Conservation (phyloP, 1,140 invertebrate species). For the Scaptomyza pallida region DNA sequence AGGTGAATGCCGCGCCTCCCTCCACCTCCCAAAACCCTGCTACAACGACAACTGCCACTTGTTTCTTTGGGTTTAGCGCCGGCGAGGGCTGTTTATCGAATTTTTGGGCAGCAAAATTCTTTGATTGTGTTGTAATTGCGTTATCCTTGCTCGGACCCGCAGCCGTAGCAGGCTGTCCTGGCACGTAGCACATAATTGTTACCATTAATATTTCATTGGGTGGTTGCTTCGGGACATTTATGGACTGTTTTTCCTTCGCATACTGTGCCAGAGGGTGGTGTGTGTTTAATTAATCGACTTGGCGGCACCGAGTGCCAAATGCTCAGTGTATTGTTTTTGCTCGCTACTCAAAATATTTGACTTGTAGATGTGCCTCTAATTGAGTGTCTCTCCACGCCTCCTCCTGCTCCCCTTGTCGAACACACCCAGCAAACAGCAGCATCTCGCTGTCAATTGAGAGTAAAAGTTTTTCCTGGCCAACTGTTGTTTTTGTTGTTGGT, state of each 20-base stretch:
- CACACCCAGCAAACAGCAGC: background rate
- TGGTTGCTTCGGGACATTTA: constrained; percentile 63
- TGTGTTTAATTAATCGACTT: constrained; percentile 76
- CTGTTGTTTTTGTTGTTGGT: constrained; percentile 40
- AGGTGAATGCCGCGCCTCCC: background rate
- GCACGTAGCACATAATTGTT: constrained; percentile 75
- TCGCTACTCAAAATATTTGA: constrained; percentile 74
- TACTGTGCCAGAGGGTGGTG: constrained; percentile 10
- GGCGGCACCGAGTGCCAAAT: constrained; percentile 42
- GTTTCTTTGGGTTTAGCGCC: constrained; percentile 34
- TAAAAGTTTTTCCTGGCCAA: constrained; percentile 69
- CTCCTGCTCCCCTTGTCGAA: background rate
- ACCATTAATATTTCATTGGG: constrained; percentile 79
- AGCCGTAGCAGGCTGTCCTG: constrained; percentile 32
- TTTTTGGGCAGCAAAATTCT: constrained; percentile 46
- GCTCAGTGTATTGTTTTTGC: constrained; percentile 62
- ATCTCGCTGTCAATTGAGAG: constrained; percentile 16
- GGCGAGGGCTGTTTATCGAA: constrained; percentile 51
- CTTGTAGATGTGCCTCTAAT: constrained; percentile 78
- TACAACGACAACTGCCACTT: constrained; percentile 50
- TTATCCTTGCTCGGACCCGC: constrained; percentile 38
- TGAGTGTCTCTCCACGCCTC: constrained; percentile 53
- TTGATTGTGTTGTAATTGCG: constrained; percentile 77
- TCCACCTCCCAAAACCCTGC: background rate
- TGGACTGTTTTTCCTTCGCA: constrained; percentile 45